These are phyloP conservation scores for Marcusenius ussheri DNA, from an alignment of 2,113 vertebrate species.

Conservation along the genomic window DNA sequence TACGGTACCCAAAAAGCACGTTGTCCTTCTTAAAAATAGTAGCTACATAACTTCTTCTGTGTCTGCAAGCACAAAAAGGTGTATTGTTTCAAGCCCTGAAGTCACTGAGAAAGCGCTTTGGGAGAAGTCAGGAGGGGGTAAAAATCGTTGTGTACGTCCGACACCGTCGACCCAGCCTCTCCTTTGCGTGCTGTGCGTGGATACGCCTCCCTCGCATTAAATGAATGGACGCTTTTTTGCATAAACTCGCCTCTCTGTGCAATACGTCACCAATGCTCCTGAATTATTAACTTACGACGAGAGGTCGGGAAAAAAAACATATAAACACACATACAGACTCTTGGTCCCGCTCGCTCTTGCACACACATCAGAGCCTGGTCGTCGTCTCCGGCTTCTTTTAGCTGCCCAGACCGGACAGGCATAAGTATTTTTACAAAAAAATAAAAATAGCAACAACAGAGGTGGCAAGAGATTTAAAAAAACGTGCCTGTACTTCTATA, in stretches of 20 bases:
- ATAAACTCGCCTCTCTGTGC: constrained; percentile 23
- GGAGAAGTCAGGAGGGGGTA: background rate
- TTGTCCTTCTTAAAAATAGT: background rate
- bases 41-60: constrained; percentile 12
- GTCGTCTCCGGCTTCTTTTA: constrained; percentile 24
- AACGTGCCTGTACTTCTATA: constrained; percentile 19
- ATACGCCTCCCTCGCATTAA: background rate
- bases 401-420: constrained; percentile 22
- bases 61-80: background rate
- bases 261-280: constrained; percentile 28
- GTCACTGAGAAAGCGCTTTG: background rate
- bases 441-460: constrained; percentile 16
- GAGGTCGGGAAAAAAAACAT: constrained; percentile 21
- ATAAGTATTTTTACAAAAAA: constrained; percentile 21
- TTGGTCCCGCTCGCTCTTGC: background rate
- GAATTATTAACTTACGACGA: constrained; percentile 30
- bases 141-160: background rate
- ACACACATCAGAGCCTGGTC: constrained; percentile 23
- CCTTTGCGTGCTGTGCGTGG: constrained; percentile 9
- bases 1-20: background rate
- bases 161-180: constrained; percentile 16
- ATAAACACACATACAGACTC: constrained; percentile 21
- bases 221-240: background rate
- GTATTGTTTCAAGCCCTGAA: constrained; percentile 1
- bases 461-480: constrained; percentile 21